A percentile compares a stretch with the other conserved stretches of the same genome.
These are phyloP conservation scores for Leptinotarsa texana DNA, from an alignment of 1,140 invertebrate genomes.

Conservation along the genomic window DNA sequence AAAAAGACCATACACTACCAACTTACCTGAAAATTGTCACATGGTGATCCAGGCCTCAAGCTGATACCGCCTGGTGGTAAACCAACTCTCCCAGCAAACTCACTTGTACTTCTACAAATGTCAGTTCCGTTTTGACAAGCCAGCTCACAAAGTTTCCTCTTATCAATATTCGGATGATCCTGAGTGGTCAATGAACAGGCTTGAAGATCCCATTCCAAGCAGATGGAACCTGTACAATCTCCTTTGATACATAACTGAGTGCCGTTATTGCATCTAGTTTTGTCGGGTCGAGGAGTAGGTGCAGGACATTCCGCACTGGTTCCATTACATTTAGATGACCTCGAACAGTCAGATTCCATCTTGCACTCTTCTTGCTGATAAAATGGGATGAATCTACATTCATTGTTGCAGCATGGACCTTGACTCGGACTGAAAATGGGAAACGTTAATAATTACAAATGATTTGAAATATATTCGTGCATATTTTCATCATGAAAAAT, in stretches of 20 bases:
- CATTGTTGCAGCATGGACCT: slow-evolving; percentile 90
- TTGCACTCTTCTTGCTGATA: slow-evolving; percentile 73
- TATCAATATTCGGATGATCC: slow-evolving; percentile 74
- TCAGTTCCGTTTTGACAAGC: slow-evolving; percentile 89
- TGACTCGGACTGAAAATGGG: slow-evolving; percentile 81
- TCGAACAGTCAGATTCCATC: slow-evolving; percentile 86
- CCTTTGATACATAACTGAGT: slow-evolving; percentile 89
- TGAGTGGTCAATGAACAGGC: slow-evolving; percentile 95
- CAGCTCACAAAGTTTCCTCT: slow-evolving; percentile 90
- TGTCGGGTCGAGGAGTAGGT: slow-evolving; percentile 75
- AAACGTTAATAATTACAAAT: slow-evolving; percentile 10
- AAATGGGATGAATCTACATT: slow-evolving; percentile 78
- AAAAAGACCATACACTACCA: too few relatives aligned
- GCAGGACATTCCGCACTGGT: slow-evolving; percentile 82
- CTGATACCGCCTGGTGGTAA: slow-evolving; percentile 85
- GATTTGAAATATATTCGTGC: too few relatives aligned
- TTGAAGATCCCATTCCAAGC: slow-evolving; percentile 89
- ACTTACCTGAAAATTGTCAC: slow-evolving; percentile 93
- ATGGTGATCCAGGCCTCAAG: slow-evolving; percentile 90
- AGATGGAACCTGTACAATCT: slow-evolving; percentile 94
- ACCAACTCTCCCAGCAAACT: slow-evolving; percentile 75
- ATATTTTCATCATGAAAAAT: too few relatives aligned
- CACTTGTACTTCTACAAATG: slow-evolving; percentile 85
- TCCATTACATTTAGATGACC: slow-evolving; percentile 84
- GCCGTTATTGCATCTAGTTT: slow-evolving; percentile 83